These are phyloP conservation scores for Hermetia illucens DNA, from an alignment of 1,140 invertebrate species.

Conservation along the genomic window DNA sequence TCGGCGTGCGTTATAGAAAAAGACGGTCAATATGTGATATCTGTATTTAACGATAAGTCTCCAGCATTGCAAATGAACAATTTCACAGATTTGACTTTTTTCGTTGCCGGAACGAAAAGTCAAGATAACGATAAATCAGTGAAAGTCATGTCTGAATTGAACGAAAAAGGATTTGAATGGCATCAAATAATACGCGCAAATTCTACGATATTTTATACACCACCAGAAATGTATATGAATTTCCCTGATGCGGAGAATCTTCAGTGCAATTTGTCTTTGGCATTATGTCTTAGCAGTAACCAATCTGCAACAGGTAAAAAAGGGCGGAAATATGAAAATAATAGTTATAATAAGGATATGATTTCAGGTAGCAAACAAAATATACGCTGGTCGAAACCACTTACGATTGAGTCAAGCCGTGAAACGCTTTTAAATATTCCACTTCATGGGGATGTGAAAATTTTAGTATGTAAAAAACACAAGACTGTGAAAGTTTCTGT, in stretches of 20 bases:
- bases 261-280: constrained; percentile 23
- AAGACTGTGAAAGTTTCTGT: constrained; percentile 20
- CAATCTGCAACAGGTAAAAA: too few species aligned
- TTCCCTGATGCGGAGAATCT: constrained; percentile 26
- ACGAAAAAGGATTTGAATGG: constrained; percentile 24
- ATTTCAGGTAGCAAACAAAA: constrained; percentile 6
- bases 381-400: constrained; percentile 33
- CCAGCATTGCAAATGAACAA: constrained; percentile 21
- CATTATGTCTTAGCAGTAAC: too few species aligned
- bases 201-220: constrained; percentile 23
- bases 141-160: constrained; percentile 18
- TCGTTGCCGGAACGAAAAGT: constrained; percentile 23
- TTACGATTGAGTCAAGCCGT: constrained; percentile 32
- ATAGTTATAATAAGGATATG: too few species aligned
- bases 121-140: constrained; percentile 21
- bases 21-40: constrained; percentile 20
- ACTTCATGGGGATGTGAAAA: constrained; percentile 51
- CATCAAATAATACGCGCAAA: constrained; percentile 16
- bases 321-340: not conserved
- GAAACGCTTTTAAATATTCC: constrained; percentile 55
- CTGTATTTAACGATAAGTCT: constrained; percentile 16
- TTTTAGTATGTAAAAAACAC: constrained; percentile 38
- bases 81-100: constrained; percentile 19
- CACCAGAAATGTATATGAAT: constrained; percentile 22
- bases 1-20: constrained; percentile 21